Base-by-base conservation (phyloP, 2,797 vertebrate species). In the Megalops cyprinoides region DNA sequence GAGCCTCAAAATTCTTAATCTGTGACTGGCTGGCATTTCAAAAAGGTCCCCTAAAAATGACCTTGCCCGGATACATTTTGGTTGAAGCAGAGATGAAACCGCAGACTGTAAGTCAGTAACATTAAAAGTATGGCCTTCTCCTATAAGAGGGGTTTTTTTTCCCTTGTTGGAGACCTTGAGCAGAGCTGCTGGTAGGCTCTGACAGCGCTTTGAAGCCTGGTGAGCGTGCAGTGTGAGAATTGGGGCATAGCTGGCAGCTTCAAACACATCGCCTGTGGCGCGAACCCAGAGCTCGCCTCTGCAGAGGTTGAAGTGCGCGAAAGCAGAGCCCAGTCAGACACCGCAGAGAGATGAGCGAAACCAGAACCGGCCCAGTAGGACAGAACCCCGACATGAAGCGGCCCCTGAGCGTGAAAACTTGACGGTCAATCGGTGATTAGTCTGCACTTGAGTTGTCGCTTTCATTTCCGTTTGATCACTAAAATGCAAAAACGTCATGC, bases 131-230 rank as follows among this genome's bases (percentile, higher is more conserved):
- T 8, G 25, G 23, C 25, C n/a, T 20, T 31, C 48, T 71, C 75
- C 53, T 25, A 42, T 51, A 20, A 56, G 44, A 62, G 28, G 37
- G 76, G 71, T 44, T 71, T 18, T 71, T 15, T 58, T n/a, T 74
- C n/a, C n/a, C n/a, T 42, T 49, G 44, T 28, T 12, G 25, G 69
- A 77, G 51, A 31, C 34, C 18, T 77, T 56, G 74, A 74, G 81
- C 55, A 69, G n/a, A 12, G 67, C 37, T 25, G 78, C 46, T 39
- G 77, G 49, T 62, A 23, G 23, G 48, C 46, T 69, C 77, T 65
- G 80, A 48, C 71, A 51, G 69, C 37, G 46, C 82, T 85, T 86
- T 88, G 84, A 86, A 85, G 82, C 55, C 62, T 46, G 28, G 49
- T 7, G 71, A 49, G 55, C 6, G 46, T 9, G n/a, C 53, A 0